These are phyloP conservation scores for Crocodylus rhombifer DNA, from an alignment of 2,797 vertebrate species.

Conservation along the genomic window DNA sequence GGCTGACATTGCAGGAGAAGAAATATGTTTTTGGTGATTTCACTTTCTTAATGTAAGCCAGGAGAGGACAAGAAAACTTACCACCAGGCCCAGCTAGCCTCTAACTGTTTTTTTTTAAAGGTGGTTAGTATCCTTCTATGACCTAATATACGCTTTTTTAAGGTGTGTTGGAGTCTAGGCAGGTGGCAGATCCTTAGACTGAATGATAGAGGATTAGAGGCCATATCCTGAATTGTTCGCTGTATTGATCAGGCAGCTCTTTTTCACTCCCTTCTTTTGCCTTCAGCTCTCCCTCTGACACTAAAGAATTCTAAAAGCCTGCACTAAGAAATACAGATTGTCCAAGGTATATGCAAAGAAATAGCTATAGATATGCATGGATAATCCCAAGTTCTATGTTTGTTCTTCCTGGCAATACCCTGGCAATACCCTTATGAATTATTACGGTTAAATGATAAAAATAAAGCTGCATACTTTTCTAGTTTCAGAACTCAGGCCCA, in stretches of 20 bases:
- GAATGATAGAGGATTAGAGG: not conserved
- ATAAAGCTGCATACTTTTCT: not conserved
- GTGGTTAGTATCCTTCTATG: not conserved
- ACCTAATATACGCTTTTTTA: not conserved
- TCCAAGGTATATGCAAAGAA: not conserved
- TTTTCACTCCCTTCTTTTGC: not conserved
- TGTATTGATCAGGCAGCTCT: not conserved
- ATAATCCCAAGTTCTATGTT: not conserved
- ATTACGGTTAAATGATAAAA: not conserved
- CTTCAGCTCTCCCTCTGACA: not conserved
- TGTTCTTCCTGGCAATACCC: not conserved
- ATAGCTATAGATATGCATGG: not conserved
- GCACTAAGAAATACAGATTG: not conserved
- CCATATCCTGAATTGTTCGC: not conserved
- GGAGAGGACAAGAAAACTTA: not conserved
- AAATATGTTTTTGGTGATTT: not conserved
- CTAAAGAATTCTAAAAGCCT: not conserved
- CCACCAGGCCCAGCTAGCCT: not conserved
- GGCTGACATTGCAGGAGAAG: not conserved
- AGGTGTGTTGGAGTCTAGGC: not conserved
- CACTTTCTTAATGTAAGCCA: fast-evolving
- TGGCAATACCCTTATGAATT: not conserved
- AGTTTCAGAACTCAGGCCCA: not conserved
- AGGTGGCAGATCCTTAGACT: not conserved
- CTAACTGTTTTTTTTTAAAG: too few species aligned